Evolutionary conservation across 2,113 vertebrate genomes (phyloP).

Genomic region (Lagopus muta): DNA sequence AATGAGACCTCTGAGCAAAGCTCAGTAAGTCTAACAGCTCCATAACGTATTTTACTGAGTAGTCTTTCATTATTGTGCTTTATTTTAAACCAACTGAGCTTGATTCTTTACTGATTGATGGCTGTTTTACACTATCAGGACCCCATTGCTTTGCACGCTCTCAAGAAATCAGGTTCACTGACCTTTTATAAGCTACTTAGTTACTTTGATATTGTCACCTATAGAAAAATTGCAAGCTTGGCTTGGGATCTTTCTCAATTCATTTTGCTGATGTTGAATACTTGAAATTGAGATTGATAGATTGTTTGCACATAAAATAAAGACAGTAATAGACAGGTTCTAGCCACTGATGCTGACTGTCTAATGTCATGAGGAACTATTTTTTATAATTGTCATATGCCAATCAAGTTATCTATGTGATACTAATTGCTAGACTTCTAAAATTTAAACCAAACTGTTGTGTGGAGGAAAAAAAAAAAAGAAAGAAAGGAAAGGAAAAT

Average conservation of each 20-base stretch:
- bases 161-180: neutral
- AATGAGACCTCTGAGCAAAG: neutral
- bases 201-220: neutral
- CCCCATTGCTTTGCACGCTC: neutral
- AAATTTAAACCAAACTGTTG: neutral
- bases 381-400: neutral
- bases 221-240: neutral
- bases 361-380: neutral
- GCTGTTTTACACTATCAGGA: neutral
- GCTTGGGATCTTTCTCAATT: neutral
- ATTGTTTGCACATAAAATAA: neutral
- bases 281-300: neutral
- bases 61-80: neutral
- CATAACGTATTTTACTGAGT: neutral
- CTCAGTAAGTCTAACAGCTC: neutral
- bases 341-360: neutral
- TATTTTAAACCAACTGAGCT: neutral
- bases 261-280: neutral
- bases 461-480: neutral
- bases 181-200: neutral
- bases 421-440: neutral
- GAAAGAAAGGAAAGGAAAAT: neutral
- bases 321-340: neutral
- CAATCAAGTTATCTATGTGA: neutral
- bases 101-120: neutral